Evolutionary conservation across 1,140 invertebrate species (phyloP), one percentile per base, ranked within the genome.

Genomic region (Lepidostoma basale): DNA sequence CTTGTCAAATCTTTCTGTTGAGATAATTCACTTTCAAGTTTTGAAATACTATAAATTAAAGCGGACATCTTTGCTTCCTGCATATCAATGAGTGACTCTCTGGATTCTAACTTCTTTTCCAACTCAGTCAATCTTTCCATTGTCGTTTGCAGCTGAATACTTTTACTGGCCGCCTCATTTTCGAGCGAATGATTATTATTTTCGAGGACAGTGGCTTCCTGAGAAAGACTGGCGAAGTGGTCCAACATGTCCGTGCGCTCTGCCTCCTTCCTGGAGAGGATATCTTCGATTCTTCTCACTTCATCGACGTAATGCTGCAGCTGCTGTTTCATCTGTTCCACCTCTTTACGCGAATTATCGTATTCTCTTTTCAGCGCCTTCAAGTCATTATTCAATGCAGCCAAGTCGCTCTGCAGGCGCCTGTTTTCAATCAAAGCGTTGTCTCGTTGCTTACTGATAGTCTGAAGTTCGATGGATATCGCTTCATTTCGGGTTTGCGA

Each of bases 131-230:
- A 77, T 77, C 79, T 81, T 66, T 68, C 77, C 20, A 77, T 70
- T 70, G 78, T 82, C 39, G 75, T 74, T 69, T 84, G 77, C 58
- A 87, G 72, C 68, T 83, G 79, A 18, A 77, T 12, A 69, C 79
- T 86, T 30, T 85, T 86, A 59, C 88, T 88, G 18, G 85, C 86
- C 8, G 88, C 87, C 77, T 90, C 88, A 62, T 82, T 87, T 75
- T 91, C 89, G 39, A 91, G 81, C 39, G 87, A 88, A 72, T 90
- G 88, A 77, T 92, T 91, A 68, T 86, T 90, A 67, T 83, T 89
- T 77, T 91, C 89, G 68, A 91, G 79, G 69, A 87, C 84, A 45
- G 86, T 89, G 2, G 89, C 88, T 79, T 92, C 89, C 36, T 89
- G 77, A 52, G 87, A 89, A 5, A 92, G 77, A 75, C 86, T 87